Base-by-base conservation (phyloP, 2,888 invertebrate species). In the Xylophagus ater region DNA sequence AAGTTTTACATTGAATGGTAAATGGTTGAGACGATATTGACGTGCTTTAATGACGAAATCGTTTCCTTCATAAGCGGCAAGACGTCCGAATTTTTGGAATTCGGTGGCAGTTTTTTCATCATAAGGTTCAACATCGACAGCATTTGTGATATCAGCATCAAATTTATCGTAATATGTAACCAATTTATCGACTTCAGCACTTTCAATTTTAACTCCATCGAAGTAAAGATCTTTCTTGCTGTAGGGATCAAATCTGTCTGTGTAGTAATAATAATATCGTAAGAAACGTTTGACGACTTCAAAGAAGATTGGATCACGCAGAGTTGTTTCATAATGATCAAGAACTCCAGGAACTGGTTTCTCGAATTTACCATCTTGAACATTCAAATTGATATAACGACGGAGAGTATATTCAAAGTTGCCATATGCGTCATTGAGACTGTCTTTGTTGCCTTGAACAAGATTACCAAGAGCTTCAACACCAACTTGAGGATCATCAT, bases 261-360 rank as follows among this genome's bases (percentile, higher is more conserved):
- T 76, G 65, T 76, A 74, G 32, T 74, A 68, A 51, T 69, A 62
- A 53, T 76, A 71, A 46, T 70, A 67, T 41, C 68, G 58, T 14
- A 71, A 52, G 36, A 81, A 63, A 21, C 73, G 72, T 59, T 78
- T 76, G 57, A 75, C 77, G 33, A 81, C 63, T 51, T 73, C 72
- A 58, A 75, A 84, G 70, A 81, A 81, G 13, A 77, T 69, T 7
- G 83, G 83, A 54, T 84, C 84, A 41, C 81, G 76, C 34, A 80
- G 62, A 32, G 76, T 72, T 9, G 81, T 79, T 50, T 74, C 72
- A 57, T 74, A 76, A 43, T 70, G 67, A 57, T 80, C 75, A 41
- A 81, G 61, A 4, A 73, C 68, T 10, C 53, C 54, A 6, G 63
- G 62, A 20, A 60, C 49, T 5, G 49, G 49, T 34, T 57, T 53